Evolutionary conservation across 2,113 vertebrate genomes (phyloP).

Genomic region (Empidonax alnorum): DNA sequence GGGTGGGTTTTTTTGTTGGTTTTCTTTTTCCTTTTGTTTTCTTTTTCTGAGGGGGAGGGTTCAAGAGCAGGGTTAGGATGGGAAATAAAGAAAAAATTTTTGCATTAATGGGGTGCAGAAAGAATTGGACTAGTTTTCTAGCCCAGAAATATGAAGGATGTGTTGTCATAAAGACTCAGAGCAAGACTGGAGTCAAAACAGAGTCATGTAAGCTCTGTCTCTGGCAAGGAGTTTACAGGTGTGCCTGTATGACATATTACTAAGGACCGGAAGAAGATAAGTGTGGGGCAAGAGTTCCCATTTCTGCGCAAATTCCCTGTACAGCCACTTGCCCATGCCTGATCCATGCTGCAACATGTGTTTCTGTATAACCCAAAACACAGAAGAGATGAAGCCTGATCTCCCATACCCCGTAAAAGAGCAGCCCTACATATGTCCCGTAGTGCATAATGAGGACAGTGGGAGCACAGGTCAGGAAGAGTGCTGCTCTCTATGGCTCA

Average conservation of each 20-base stretch:
- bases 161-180: neutral
- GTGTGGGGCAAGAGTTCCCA: neutral
- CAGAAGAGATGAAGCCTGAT: neutral
- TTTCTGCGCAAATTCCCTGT: neutral
- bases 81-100: neutral
- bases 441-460: fast-evolving
- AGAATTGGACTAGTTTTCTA: neutral
- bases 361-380: neutral
- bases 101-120: neutral
- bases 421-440: neutral
- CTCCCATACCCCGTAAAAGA: neutral
- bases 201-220: neutral
- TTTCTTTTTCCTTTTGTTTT: neutral
- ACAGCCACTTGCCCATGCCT: neutral
- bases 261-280: neutral
- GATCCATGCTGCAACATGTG: neutral
- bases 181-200: neutral
- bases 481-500: neutral
- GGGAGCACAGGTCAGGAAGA: neutral
- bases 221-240: neutral
- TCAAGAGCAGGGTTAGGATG: neutral
- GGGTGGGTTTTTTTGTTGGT: neutral
- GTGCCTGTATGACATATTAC: neutral
- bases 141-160: neutral
- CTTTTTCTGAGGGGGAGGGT: fast-evolving